Percentiles rank a stretch among this genome's conserved stretches.
phyloP scores from a whole-genome alignment of 2,888 invertebrate species.

The Nomada goodeniana region DNA sequence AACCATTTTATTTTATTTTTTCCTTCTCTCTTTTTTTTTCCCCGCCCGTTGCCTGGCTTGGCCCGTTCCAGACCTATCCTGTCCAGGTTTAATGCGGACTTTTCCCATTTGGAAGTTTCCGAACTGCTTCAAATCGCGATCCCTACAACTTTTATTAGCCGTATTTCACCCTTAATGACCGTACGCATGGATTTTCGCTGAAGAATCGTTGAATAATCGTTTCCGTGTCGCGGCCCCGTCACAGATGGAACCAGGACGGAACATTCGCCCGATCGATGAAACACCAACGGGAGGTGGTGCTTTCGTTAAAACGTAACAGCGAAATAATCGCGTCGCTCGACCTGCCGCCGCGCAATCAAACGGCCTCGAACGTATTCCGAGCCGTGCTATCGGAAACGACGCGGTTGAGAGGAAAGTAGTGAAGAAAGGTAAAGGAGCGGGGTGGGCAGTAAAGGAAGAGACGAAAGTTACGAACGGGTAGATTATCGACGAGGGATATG shows the following conservation, averaged over 20 bases:
- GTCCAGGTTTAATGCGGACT: conserved; percentile 52
- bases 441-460: not conserved
- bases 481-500: not conserved
- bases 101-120: conserved; percentile 62
- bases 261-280: conserved; percentile 15
- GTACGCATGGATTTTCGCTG: conserved; percentile 51
- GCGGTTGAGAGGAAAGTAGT: no score
- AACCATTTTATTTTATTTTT: conserved; percentile 17
- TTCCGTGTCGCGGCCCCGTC: conserved; percentile 26
- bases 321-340: conserved; percentile 8
- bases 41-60: not conserved
- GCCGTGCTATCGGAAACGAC: not conserved
- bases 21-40: not conserved
- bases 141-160: conserved; percentile 60
- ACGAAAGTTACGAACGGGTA: not conserved
- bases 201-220: conserved; percentile 51
- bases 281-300: not conserved
- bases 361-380: not conserved
- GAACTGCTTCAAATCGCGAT: conserved; percentile 34
- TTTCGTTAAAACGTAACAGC: conserved; percentile 40
- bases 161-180: conserved; percentile 62
- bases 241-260: not conserved
- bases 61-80: conserved; percentile 8
- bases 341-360: not conserved
- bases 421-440: not conserved